Conservation (phyloP, 2,113 vertebrate genomes). For the Dicaeum eximium region DNA sequence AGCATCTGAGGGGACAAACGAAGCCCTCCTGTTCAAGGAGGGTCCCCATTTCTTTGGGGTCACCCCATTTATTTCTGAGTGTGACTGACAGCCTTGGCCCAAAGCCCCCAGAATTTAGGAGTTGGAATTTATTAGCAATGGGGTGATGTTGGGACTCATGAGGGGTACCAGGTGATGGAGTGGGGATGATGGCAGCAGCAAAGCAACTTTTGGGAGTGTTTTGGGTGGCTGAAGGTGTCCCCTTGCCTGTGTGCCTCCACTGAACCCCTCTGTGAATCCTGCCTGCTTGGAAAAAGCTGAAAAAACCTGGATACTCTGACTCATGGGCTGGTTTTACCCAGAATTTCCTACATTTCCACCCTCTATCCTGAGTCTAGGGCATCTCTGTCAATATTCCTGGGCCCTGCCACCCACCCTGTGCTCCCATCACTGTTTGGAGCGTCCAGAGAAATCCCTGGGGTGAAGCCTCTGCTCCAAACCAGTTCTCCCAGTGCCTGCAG, state of each 20-base stretch:
- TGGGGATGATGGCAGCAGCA: neutral
- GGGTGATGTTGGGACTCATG: neutral
- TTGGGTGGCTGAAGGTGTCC: neutral
- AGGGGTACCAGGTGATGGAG: neutral
- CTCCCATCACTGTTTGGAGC: neutral
- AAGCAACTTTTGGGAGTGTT: neutral
- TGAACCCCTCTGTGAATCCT: rapidly evolving
- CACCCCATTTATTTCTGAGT: neutral
- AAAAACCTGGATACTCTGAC: neutral
- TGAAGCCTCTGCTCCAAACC: neutral
- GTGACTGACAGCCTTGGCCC: neutral
- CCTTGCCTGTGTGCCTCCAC: neutral
- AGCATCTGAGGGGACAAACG: rapidly evolving
- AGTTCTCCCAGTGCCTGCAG: neutral
- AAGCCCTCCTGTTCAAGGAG: neutral
- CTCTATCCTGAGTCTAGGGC: neutral
- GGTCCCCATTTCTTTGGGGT: neutral
- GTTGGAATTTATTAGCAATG: rapidly evolving
- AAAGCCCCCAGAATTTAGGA: neutral
- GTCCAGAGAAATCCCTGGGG: neutral
- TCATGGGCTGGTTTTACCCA: neutral
- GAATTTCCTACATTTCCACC: neutral
- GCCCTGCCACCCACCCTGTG: neutral
- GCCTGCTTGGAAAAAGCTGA: neutral
- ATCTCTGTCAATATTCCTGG: neutral